phyloP scores from a whole-genome alignment of 1,140 invertebrate species.

The Orchestia grillus region DNA sequence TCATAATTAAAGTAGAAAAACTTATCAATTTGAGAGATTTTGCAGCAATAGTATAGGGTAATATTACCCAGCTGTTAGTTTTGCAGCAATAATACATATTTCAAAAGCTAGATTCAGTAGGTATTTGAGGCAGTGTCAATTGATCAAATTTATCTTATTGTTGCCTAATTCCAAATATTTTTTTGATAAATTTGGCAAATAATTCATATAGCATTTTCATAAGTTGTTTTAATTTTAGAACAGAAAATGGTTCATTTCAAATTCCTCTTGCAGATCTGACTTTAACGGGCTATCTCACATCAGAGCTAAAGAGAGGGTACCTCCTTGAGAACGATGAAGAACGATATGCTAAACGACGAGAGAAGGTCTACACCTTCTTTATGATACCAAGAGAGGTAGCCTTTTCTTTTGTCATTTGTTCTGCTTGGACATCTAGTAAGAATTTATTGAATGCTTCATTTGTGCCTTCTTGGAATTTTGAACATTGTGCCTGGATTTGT shows the following conservation, averaged over 20 bases:
- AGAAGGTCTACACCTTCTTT: constrained; percentile 98
- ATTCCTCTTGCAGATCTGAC: constrained; percentile 61
- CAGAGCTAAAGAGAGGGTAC: constrained; percentile 92
- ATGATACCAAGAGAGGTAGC: constrained; percentile 88
- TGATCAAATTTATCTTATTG: neutral
- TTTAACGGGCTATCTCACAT: constrained; percentile 78
- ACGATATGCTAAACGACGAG: constrained; percentile 89
- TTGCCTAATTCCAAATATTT: neutral
- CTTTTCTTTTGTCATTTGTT: neutral
- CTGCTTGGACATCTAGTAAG: neutral
- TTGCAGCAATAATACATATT: neutral
- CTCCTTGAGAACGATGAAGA: constrained; percentile 93
- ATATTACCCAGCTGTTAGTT: neutral
- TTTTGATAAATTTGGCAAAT: neutral
- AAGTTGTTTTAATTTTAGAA: neutral
- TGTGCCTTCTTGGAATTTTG: neutral
- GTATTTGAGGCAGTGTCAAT: neutral
- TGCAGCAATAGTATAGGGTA: neutral
- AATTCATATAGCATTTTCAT: neutral
- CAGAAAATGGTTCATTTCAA: neutral
- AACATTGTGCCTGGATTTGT: neutral
- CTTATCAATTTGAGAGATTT: neutral
- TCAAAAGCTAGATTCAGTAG: neutral
- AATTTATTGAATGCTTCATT: neutral
- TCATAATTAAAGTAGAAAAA: neutral